Base-by-base conservation (phyloP, 2,888 invertebrate genomes). In the Lasioglossum figueresi region DNA sequence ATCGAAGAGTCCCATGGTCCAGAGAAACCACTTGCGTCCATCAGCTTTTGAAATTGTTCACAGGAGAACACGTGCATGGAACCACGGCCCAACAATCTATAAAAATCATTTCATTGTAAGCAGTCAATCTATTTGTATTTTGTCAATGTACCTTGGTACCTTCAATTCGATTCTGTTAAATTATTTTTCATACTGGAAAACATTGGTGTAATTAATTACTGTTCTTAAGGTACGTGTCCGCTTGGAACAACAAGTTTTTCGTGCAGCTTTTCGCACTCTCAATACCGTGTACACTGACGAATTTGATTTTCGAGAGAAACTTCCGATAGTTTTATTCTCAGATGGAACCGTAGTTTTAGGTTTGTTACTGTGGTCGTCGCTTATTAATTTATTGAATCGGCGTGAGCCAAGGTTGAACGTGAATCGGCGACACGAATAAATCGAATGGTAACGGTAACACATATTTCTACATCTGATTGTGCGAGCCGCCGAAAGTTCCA, bases 61-160 rank as follows among this genome's bases (percentile, higher is more conserved):
- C 96, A 96, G 0, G 99, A 99, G 91, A 99, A 96, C 75, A 99
- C 98, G 95, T 99, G 99, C 99, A 99, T 99, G 1, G 99, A 99
- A 14, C 99, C 99, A 76, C 99, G 96, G 27, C 97, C 97, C 23
- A 99, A 95, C 95, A 97, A 96, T 77, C 98, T 98, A 96, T 66
- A 78, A 89, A 12, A 74, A 79, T 79, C n/a, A 74, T 80, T 76
- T 43, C 14, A 43, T 63, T 59, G 19, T 12, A 43, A 43, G 14
- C 43, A 43, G 12, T 4, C 43, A 4, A 43, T 43, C 4, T 43
- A 43, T 43, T 14, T 14, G 14, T 43, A 14, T 43, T 40, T 40
- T 10, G 40, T 40, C 10, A 10, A 43, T 37, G 37, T 37, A 6
- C 37, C 37, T 37, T 37, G 37, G 37, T 37, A 37, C 37, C 37